A percentile compares a stretch with the other conserved stretches of the same genome.
Evolutionary conservation across 1,140 invertebrate species (phyloP).

Genomic region (Dinoponera quadriceps): DNA sequence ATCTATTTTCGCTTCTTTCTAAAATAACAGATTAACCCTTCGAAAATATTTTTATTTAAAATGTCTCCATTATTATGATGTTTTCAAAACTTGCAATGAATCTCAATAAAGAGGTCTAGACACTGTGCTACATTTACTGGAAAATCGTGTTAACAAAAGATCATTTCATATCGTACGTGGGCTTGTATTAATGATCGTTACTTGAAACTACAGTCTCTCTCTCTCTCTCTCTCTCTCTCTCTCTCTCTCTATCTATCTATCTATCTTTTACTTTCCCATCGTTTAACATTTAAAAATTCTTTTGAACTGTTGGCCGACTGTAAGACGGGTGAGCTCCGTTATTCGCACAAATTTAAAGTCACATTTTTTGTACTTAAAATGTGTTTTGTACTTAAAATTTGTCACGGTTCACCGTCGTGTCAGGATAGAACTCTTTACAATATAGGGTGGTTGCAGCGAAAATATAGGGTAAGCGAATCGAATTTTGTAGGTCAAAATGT

Average conservation of each 20-base stretch:
- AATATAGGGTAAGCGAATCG: slow-evolving; percentile 24
- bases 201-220: slow-evolving; percentile 3
- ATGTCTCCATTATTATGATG: neutral
- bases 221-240: slow-evolving; percentile 10
- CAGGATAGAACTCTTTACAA: neutral
- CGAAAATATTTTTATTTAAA: neutral
- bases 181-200: neutral
- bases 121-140: neutral
- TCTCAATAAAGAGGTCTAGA: neutral
- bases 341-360: neutral
- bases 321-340: neutral
- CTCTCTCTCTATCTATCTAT: slow-evolving; percentile 11
- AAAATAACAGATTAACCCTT: neutral
- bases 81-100: neutral
- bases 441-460: slow-evolving; percentile 8
- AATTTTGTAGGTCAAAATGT: slow-evolving; percentile 45
- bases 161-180: neutral
- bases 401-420: slow-evolving; percentile 21
- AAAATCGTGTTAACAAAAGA: neutral
- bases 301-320: neutral
- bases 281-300: slow-evolving; percentile 25
- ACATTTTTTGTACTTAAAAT: slow-evolving; percentile 1
- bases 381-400: slow-evolving; percentile 12
- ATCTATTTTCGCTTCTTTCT: too few species aligned
- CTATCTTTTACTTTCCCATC: neutral